Base-by-base conservation (phyloP, 1,140 invertebrate genomes). In the Leguminivora glycinivorella region DNA sequence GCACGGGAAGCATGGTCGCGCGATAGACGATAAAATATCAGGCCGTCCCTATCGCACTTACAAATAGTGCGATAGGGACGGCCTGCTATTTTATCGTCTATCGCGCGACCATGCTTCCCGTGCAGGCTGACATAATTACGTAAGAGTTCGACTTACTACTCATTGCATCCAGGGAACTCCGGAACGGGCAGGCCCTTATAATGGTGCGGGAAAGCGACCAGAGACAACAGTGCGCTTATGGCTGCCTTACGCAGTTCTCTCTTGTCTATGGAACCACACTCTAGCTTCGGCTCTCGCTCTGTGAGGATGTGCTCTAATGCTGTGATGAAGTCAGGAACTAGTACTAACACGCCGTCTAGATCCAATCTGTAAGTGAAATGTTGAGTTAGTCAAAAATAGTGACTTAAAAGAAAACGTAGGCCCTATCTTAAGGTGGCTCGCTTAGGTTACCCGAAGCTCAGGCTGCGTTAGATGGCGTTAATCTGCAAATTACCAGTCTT, bases 181-280 rank as follows among this genome's bases (percentile, higher is more conserved):
- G 96, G 95, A 26, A 97, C 96, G 9, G 93, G 91, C 56, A 97
- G 89, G 82, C 95, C 96, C 92, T 96, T 96, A 86, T 98, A 98
- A 92, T 99, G 98, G 52, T 98, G 92, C 0, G 98, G 98, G 73
- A 99, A 93, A 29, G 96, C 95, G 34, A 99, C 92, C 82, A 99
- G 95, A 0, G 98, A 98, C 63, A 98, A 88, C 14, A 99, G 91
- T 22, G 98, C 92, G 81, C 98, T 96, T 73, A 98, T 98, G 7
- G 97, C 97, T 4, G 98, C 96, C 79, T 97, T 95, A 71, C 98
- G 93, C 47, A 99, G 89, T 81, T 99, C 97, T 14, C 94, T 93
- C 84, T 95, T 95, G 34, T 95, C 94, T 60, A 96, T 92, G 68
- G 88, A 84, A 56, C 92, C 90, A 74, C 92, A 93, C 78, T 94